phyloP scores from a whole-genome alignment of 2,797 vertebrate genomes.

The Falco novaeseelandiae region DNA sequence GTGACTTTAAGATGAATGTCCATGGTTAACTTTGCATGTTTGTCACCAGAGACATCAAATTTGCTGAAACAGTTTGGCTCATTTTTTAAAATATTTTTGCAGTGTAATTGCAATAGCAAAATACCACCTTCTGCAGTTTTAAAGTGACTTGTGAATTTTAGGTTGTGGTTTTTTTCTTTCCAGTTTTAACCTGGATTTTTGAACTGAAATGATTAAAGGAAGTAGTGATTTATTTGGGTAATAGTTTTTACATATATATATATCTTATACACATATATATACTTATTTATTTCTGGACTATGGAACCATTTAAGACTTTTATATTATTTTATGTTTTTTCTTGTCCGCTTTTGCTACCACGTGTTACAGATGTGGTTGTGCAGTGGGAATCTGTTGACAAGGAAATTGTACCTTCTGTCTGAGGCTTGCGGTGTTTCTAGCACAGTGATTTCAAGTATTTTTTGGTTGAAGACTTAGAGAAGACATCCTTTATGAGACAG shows the following conservation, averaged over 20 bases:
- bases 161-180: neutral
- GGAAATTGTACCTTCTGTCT: neutral
- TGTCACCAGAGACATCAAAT: neutral
- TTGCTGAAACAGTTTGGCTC: neutral
- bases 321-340: neutral
- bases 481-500: neutral
- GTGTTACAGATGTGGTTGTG: neutral
- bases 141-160: neutral
- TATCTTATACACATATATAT: accelerated
- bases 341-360: neutral
- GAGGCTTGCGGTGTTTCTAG: neutral
- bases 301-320: neutral
- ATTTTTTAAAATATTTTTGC: neutral
- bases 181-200: neutral
- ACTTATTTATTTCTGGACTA: neutral
- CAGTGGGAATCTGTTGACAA: neutral
- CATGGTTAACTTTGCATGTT: neutral
- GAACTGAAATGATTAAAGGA: neutral
- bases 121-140: neutral
- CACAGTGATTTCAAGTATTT: neutral
- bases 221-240: neutral
- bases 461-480: neutral
- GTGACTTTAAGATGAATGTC: neutral
- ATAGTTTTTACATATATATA: neutral
- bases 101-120: neutral